These are phyloP conservation scores for Automeris io DNA, from an alignment of 2,888 invertebrate species.

Conservation along the genomic window DNA sequence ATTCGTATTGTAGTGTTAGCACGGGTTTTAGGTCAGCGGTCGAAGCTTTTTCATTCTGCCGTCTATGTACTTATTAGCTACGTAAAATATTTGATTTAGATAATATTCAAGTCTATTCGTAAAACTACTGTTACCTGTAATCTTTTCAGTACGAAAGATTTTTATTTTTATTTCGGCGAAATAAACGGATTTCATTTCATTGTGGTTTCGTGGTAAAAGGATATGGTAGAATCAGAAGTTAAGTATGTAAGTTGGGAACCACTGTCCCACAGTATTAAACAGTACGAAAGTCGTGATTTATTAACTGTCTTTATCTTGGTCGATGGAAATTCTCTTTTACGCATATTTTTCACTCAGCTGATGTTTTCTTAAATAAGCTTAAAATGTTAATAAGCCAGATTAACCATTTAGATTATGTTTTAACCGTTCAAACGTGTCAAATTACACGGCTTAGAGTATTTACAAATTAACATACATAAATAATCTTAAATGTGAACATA, in stretches of 20 bases:
- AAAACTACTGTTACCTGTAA: too few relatives aligned
- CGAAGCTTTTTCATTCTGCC: slow-evolving; percentile 22
- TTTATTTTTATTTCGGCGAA: neutral
- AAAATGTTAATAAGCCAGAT: neutral
- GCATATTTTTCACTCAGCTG: too few relatives aligned
- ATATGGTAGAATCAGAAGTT: too few relatives aligned
- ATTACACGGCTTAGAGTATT: slow-evolving; percentile 5
- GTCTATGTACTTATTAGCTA: slow-evolving; percentile 8
- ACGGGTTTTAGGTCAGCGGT: slow-evolving; percentile 35
- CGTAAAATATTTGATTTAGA: slow-evolving; percentile 26
- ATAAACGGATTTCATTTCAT: too few relatives aligned
- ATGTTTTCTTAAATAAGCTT: neutral
- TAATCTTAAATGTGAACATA: neutral
- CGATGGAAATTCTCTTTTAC: too few relatives aligned
- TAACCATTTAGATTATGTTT: neutral
- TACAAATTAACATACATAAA: slow-evolving; percentile 1
- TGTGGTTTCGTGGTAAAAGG: too few relatives aligned
- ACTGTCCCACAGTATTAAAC: too few relatives aligned
- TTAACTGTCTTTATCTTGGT: too few relatives aligned
- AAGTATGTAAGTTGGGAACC: too few relatives aligned
- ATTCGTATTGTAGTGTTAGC: slow-evolving; percentile 48
- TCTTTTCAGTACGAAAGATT: neutral
- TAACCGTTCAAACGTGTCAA: slow-evolving; percentile 9
- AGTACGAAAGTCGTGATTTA: too few relatives aligned
- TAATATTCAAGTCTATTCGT: slow-evolving; percentile 11